Percentiles rank a stretch among this genome's conserved stretches.
Conservation (phyloP, 2,113 vertebrate species). For the Puntigrus tetrazona region DNA sequence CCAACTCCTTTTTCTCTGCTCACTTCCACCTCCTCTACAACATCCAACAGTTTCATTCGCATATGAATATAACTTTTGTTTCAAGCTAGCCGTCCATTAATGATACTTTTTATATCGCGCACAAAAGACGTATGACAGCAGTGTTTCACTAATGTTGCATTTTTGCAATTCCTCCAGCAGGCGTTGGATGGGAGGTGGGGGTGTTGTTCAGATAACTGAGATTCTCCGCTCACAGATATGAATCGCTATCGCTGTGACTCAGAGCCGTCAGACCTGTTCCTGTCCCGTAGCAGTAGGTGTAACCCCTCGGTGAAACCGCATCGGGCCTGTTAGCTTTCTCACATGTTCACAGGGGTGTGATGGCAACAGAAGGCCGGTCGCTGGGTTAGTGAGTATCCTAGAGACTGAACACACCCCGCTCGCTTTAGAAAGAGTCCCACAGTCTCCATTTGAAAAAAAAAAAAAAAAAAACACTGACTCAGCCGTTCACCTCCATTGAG, state of each 20-base stretch:
- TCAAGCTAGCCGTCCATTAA: neutral
- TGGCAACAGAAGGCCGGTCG: neutral
- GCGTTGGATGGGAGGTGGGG: conserved; percentile 40
- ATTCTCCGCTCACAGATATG: conserved; percentile 65
- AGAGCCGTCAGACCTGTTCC: conserved; percentile 69
- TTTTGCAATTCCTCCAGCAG: conserved; percentile 62
- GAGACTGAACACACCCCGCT: conserved; percentile 4
- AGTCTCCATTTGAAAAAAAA: neutral
- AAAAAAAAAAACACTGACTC: neutral
- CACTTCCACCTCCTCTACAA: neutral
- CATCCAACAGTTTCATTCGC: neutral
- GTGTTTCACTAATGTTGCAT: neutral
- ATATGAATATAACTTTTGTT: neutral
- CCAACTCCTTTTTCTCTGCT: neutral
- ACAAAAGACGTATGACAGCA: neutral
- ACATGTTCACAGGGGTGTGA: neutral
- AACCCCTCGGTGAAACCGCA: neutral
- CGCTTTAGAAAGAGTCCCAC: neutral
- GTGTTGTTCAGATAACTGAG: conserved; percentile 59
- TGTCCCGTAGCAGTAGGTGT: conserved; percentile 17
- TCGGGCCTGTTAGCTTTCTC: neutral
- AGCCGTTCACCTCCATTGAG: conserved; percentile 11
- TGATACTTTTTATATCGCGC: neutral
- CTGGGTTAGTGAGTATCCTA: conserved; percentile 39
- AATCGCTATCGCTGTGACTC: conserved; percentile 64